A percentile compares a stretch with the other conserved stretches of the same genome.
phyloP scores from a whole-genome alignment of 1,140 invertebrate genomes.

The Drosophila tropicalis region DNA sequence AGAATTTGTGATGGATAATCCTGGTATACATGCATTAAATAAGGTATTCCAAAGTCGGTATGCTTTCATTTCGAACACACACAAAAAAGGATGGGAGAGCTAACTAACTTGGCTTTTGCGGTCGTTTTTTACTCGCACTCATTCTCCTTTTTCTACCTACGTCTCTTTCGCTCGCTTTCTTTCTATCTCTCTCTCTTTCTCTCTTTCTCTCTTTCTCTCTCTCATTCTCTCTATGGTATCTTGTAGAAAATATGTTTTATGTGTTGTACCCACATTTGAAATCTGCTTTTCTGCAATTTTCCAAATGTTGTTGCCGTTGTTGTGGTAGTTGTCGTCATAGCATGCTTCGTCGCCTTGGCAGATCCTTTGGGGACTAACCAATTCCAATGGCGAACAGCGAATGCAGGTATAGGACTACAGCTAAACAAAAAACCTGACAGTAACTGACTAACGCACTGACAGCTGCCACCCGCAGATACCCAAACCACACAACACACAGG shows the following conservation, averaged over 20 bases:
- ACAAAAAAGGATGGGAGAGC: neutral
- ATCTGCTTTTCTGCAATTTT: slow-evolving; percentile 45
- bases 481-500: slow-evolving; percentile 17
- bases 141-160: neutral
- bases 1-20: no score
- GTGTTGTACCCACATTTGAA: slow-evolving; percentile 52
- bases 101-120: slow-evolving; percentile 7
- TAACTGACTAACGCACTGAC: slow-evolving; percentile 79
- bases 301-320: slow-evolving; percentile 11
- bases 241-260: slow-evolving; percentile 71
- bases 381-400: slow-evolving; percentile 2
- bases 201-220: no score
- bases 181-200: neutral
- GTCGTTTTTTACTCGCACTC: neutral
- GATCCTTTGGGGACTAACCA: slow-evolving; percentile 15
- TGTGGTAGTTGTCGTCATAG: slow-evolving; percentile 35
- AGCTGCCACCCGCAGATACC: slow-evolving; percentile 74
- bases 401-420: slow-evolving; percentile 32
- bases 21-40: neutral
- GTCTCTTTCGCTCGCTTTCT: neutral
- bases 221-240: slow-evolving; percentile 44
- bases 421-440: slow-evolving; percentile 60
- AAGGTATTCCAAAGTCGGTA: neutral
- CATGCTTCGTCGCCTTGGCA: slow-evolving; percentile 49
- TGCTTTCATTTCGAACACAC: neutral